Evolutionary conservation across 2,888 invertebrate species (phyloP).

Genomic region (Mesorhabditis sp.): DNA sequence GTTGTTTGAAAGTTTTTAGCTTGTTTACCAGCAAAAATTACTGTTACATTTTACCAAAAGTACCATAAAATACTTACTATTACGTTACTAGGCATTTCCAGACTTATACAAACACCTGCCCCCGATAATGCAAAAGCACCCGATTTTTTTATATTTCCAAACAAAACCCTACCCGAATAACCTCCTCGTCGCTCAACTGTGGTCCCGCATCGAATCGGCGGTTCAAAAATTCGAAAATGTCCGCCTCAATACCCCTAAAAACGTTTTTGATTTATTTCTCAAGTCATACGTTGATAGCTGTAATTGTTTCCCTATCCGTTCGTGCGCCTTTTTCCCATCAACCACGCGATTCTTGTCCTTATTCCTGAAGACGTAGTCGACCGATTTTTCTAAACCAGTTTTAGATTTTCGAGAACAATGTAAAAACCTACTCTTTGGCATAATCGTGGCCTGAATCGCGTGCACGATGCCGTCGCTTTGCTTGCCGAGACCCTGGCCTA

Average conservation of each 20-base stretch:
- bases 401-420: slow-evolving; percentile 2
- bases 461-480: slow-evolving; percentile 41
- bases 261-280: neutral
- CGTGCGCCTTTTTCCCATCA: slow-evolving; percentile 15
- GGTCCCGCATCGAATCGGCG: neutral
- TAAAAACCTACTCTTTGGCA: slow-evolving; percentile 25
- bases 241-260: slow-evolving; percentile 4
- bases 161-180: neutral
- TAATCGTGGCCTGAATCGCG: slow-evolving; percentile 34
- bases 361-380: slow-evolving; percentile 25
- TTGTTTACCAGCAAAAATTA: slow-evolving; percentile 1
- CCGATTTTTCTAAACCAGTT: slow-evolving; percentile 26
- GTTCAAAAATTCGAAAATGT: slow-evolving; percentile 10
- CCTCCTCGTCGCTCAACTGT: neutral
- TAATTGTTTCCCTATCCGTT: slow-evolving; percentile 7
- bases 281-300: neutral
- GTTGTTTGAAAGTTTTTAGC: too few relatives aligned
- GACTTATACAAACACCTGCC: too few relatives aligned
- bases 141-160: neutral
- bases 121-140: neutral
- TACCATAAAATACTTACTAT: too few relatives aligned
- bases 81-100: too few relatives aligned
- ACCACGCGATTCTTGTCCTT: slow-evolving; percentile 18
- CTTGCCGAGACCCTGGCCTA: slow-evolving; percentile 33
- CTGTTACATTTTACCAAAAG: too few relatives aligned